Evolutionary conservation across 2,113 vertebrate species (phyloP).

Genomic region (Acanthochromis polyacanthus): DNA sequence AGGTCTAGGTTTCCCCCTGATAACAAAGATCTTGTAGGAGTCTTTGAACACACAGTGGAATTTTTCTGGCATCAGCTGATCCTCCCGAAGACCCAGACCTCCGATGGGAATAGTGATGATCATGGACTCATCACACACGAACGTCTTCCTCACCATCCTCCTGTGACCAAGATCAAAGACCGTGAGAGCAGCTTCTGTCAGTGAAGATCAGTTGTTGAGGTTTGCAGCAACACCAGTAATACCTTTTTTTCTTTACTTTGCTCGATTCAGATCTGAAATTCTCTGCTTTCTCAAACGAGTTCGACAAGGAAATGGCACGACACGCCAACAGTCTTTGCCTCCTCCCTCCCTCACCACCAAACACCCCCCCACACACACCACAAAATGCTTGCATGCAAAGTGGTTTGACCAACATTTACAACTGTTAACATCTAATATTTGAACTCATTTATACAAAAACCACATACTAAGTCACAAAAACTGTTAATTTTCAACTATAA

Average conservation of each 20-base stretch:
- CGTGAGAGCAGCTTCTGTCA: background rate
- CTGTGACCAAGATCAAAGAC: slow-evolving; percentile 16
- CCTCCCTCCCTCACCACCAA: background rate
- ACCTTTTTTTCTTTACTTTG: slow-evolving; percentile 16
- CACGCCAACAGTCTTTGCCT: background rate
- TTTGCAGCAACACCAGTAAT: background rate
- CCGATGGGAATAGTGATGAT: slow-evolving; percentile 82
- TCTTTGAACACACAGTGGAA: slow-evolving; percentile 84
- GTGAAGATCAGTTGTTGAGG: background rate
- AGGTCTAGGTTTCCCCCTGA: slow-evolving; percentile 77
- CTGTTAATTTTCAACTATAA: background rate
- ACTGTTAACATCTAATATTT: background rate
- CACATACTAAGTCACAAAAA: background rate
- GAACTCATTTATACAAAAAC: background rate
- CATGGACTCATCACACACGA: slow-evolving; percentile 78
- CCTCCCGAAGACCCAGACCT: slow-evolving; percentile 44
- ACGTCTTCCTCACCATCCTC: slow-evolving; percentile 75
- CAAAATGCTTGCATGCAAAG: background rate
- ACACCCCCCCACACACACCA: background rate
- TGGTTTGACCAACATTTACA: background rate
- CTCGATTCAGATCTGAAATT: slow-evolving; percentile 26
- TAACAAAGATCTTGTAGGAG: slow-evolving; percentile 79
- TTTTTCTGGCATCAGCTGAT: slow-evolving; percentile 74
- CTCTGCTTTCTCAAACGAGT: slow-evolving; percentile 21
- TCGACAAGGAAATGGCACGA: slow-evolving; percentile 57